Base-by-base conservation (phyloP, 2,797 vertebrate species). In the Microctenopoma steveboyesi region DNA sequence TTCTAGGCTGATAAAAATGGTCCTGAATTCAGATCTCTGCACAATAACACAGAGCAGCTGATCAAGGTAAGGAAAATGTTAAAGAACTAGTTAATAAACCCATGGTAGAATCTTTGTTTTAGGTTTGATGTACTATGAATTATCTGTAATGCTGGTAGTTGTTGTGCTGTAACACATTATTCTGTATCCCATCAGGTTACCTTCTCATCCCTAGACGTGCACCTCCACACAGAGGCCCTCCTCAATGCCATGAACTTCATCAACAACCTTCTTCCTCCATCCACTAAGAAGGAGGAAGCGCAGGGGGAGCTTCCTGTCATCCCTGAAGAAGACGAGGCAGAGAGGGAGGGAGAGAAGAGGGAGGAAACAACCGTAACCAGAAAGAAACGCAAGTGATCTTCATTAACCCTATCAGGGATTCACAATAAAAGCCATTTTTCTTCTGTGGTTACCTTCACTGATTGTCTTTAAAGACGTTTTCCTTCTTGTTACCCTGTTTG, bases 161-260 rank as follows among this genome's bases (percentile, higher is more conserved):
- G 7, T n/a, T 62, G 0, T 45, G 30, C 3, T 43, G 3, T 4
- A 10, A 43, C 4, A 11, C 58, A 12, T 64, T 56, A 43, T 33
- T 79, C 22, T 60, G 12, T 22, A 46, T 37, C 14, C 57, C 16
- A 25, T 54, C 76, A 95, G 94, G 94, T 93, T 73, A 96, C 95
- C 86, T 97, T 99, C 89, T 98, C 97, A 11, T 99, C 98, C 57
- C 85, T 99, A 89, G 97, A 99, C 85, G 86, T 98, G 73, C 96
- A 98, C 91, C 95, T 99, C 65, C 97, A 99, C 74, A 97, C 96
- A 0, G 97, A 99, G 90, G 95, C 97, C 79, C 93, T 99, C 45
- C 90, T 99, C 58, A 97, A 92, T 86, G 89, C 96, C 64, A 95
- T 98, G 79, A 97, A 94, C 90, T 99, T 96, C 81, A 78, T 99